Evolutionary conservation across 2,113 vertebrate species (phyloP), one percentile per base, ranked within the genome.

Genomic region (Phylloscopus whistleri): DNA sequence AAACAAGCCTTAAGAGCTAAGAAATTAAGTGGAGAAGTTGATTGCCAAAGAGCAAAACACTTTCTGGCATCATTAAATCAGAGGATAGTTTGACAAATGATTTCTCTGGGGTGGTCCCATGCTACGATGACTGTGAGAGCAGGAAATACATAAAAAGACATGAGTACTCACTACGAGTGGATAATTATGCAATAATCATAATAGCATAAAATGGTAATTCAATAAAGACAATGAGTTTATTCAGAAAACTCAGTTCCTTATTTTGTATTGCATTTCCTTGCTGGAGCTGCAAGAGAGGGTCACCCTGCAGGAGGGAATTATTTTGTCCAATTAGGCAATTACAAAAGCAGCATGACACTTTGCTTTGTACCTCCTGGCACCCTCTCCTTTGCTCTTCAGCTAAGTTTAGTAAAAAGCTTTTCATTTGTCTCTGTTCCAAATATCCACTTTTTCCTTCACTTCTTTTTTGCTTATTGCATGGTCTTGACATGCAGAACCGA

Each of bases 281-380:
- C 55, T 89, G 51, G 28, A 91, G 48, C 31, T 2, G 2, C 16
- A 90, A 80, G 76, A 92, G 73, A 77, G 76, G 59, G 89, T 89
- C 59, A 74, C 64, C 43, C 91, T 80, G 80, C 68, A 77, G 89
- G 64, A 91, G 33, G 39, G 55, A 94, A 96, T 89, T 80, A 91
- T 53, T 95, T 91, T 70, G 77, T 70, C 80, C 91, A 92, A 94
- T 91, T 81, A 95, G 77, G 55, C 69, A 94, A 95, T 91, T 95
- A 91, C 13, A 46, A 69, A 94, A 93, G 43, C 93, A 95, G 89
- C 77, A 24, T 35, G 80, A 81, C 43, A 51, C 60, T 77, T 72
- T 68, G 4, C 56, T 88, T 80, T 0, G 0, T 39, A 76, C 22
- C 80, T 92, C 55, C 64, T 81, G 68, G 68, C 31, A 78, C 33